A percentile compares a stretch with the other conserved stretches of the same genome.
phyloP scores from a whole-genome alignment of 1,140 invertebrate species.

The Microvelia longipes region DNA sequence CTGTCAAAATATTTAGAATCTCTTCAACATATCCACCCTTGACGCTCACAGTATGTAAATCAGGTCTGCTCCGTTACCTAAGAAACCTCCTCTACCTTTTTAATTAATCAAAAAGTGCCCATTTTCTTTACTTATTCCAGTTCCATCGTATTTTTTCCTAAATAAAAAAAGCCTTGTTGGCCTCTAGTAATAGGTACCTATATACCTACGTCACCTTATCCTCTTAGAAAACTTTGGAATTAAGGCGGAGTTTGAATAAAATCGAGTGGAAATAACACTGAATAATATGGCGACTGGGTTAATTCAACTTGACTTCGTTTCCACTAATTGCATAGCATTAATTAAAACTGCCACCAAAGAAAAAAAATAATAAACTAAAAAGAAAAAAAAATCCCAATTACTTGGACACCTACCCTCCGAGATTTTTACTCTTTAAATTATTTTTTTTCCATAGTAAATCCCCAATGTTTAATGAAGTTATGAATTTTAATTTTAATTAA shows the following conservation, averaged over 20 bases:
- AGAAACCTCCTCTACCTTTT: not conserved
- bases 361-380: not conserved
- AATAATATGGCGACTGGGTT: not conserved
- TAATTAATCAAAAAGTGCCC: not conserved
- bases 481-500: not conserved
- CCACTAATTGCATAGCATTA: not conserved
- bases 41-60: not conserved
- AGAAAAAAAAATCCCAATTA: not conserved
- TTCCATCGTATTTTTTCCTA: not conserved
- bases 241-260: not conserved
- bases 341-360: not conserved
- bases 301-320: not conserved
- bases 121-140: not conserved
- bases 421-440: not conserved
- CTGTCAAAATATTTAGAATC: not conserved
- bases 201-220: not conserved
- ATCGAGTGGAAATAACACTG: not conserved
- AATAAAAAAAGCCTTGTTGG: not conserved
- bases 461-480: not conserved
- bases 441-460: not conserved
- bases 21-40: not conserved
- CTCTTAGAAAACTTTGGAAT: not conserved
- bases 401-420: not conserved
- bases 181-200: not conserved
- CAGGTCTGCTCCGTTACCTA: not conserved